Conservation (phyloP, 2,888 invertebrate genomes). For the Apoderus coryli region DNA sequence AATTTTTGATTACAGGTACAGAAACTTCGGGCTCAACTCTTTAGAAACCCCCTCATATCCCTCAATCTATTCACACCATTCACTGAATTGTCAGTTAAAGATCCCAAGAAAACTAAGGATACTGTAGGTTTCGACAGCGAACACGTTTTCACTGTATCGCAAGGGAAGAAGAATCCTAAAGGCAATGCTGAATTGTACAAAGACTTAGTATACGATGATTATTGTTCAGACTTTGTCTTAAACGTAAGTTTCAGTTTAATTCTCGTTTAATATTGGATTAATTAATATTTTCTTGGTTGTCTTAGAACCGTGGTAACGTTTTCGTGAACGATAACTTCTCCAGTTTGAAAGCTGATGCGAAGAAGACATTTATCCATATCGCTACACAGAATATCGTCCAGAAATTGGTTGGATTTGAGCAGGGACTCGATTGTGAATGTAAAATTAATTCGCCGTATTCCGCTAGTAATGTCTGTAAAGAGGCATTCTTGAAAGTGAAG, state of each 20-base stretch:
- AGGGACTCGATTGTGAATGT: slow-evolving; percentile 36
- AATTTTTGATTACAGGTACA: slow-evolving; percentile 23
- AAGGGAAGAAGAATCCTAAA: slow-evolving; percentile 44
- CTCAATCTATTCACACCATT: slow-evolving; percentile 48
- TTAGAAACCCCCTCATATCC: slow-evolving; percentile 42
- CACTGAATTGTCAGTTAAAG: slow-evolving; percentile 37
- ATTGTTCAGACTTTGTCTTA: slow-evolving; percentile 52
- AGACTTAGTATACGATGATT: slow-evolving; percentile 42
- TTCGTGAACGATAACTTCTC: slow-evolving; percentile 49
- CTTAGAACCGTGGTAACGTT: slow-evolving; percentile 47
- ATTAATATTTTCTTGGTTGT: slow-evolving; percentile 13
- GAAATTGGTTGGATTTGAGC: slow-evolving; percentile 28
- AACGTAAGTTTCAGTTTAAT: too few species aligned
- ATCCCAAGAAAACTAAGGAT: slow-evolving; percentile 40
- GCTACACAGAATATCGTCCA: slow-evolving; percentile 35
- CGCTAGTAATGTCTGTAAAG: slow-evolving; percentile 25
- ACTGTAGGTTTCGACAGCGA: slow-evolving; percentile 46
- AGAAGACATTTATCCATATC: slow-evolving; percentile 45
- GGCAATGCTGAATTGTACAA: slow-evolving; percentile 40
- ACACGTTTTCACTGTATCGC: slow-evolving; percentile 47
- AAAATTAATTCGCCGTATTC: slow-evolving; percentile 19
- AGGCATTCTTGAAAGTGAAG: slow-evolving; percentile 22
- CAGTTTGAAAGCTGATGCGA: slow-evolving; percentile 37
- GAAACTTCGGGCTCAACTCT: slow-evolving; percentile 25
- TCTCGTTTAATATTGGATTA: neutral